Evolutionary conservation across 2,113 vertebrate genomes (phyloP).

Genomic region (Bungarus multicinctus): DNA sequence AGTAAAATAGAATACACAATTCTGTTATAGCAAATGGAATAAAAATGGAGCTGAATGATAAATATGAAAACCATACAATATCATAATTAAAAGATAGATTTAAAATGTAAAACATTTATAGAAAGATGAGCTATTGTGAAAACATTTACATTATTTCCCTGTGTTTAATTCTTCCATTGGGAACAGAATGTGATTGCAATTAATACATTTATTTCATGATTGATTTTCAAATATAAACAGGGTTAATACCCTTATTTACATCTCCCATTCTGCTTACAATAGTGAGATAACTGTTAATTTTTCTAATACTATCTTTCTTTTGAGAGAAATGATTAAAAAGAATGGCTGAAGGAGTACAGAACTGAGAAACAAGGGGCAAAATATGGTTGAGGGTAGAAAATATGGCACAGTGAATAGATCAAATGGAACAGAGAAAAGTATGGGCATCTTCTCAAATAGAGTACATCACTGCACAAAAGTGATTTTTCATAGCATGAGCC

Average conservation of each 20-base stretch:
- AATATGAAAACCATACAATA: not conserved
- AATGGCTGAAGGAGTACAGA: not conserved
- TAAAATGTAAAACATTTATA: not conserved
- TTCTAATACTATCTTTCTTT: not conserved
- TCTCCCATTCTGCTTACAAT: not conserved
- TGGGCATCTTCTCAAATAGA: not conserved
- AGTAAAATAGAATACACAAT: not conserved
- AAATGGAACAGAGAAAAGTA: not conserved
- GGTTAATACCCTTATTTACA: not conserved
- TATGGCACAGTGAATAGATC: not conserved
- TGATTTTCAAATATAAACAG: not conserved
- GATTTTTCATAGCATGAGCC: not conserved
- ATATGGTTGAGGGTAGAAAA: not conserved
- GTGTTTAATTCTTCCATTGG: not conserved
- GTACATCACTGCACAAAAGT: not conserved
- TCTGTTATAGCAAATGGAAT: not conserved
- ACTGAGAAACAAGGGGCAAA: not conserved
- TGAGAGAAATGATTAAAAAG: not conserved
- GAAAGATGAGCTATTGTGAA: not conserved
- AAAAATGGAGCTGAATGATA: not conserved
- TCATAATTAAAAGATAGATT: constrained; percentile 16
- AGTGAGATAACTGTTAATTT: not conserved
- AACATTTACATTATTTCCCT: not conserved
- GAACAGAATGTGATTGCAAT: not conserved
- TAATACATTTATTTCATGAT: not conserved